Conservation (phyloP, 1,140 invertebrate genomes). For the Spodoptera litura region DNA sequence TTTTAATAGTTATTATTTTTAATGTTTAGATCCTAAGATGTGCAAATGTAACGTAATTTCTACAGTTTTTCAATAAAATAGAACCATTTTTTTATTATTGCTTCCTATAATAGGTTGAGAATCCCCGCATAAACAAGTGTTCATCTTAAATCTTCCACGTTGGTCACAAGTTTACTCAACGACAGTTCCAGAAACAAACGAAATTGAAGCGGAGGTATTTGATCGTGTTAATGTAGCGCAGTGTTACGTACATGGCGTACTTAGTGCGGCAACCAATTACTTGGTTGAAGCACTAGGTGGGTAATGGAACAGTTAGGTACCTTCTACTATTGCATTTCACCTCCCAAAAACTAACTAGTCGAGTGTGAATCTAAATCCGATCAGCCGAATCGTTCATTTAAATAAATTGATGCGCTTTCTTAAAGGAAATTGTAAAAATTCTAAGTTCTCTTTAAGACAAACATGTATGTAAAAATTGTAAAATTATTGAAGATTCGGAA, state of each 20-base stretch:
- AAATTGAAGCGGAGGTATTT: slow-evolving; percentile 28
- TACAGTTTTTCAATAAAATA: slow-evolving; percentile 24
- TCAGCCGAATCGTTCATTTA: slow-evolving; percentile 52
- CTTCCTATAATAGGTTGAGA: not conserved
- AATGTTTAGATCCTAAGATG: slow-evolving; percentile 31
- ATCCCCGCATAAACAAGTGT: slow-evolving; percentile 35
- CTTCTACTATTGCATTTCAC: slow-evolving; percentile 42
- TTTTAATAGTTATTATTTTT: slow-evolving; percentile 35
- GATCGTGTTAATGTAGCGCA: slow-evolving; percentile 5
- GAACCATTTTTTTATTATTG: not conserved
- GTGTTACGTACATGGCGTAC: not conserved
- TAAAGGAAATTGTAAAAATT: slow-evolving; percentile 53
- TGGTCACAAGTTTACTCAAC: slow-evolving; percentile 20
- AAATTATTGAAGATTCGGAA: slow-evolving; percentile 58
- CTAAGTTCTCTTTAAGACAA: slow-evolving; percentile 46
- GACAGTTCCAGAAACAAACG: not conserved
- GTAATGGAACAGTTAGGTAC: slow-evolving; percentile 7
- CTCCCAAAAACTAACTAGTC: slow-evolving; percentile 67
- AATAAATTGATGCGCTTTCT: slow-evolving; percentile 49
- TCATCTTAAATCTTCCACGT: slow-evolving; percentile 8
- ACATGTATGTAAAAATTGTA: slow-evolving; percentile 57
- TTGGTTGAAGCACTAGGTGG: not conserved
- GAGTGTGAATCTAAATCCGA: slow-evolving; percentile 76
- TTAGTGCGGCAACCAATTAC: not conserved
- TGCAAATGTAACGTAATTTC: slow-evolving; percentile 24